Conservation (phyloP, 2,888 invertebrate genomes). For the Meliscaeva auricollis region DNA sequence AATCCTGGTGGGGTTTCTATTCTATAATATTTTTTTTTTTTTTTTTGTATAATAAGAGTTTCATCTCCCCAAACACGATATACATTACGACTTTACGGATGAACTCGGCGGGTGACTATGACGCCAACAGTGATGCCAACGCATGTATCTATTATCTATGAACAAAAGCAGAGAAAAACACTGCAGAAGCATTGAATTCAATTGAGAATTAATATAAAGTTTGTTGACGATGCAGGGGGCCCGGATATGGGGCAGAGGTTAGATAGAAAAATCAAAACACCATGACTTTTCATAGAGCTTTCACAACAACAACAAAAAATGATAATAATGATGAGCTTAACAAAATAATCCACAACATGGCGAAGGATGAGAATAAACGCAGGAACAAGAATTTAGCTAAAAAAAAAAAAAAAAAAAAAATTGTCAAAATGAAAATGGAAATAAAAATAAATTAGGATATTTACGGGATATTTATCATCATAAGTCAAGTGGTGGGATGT, state of each 20-base stretch:
- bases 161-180: neutral
- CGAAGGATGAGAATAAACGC: neutral
- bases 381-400: neutral
- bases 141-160: neutral
- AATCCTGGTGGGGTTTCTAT: conserved; percentile 17
- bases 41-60: conserved; percentile 4
- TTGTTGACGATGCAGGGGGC: conserved; percentile 9
- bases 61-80: neutral
- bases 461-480: conserved; percentile 68
- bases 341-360: conserved; percentile 42
- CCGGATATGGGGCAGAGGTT: neutral
- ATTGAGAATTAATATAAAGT: conserved; percentile 60
- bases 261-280: conserved; percentile 17
- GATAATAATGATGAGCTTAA: conserved; percentile 47
- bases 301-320: conserved; percentile 7
- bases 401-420: neutral
- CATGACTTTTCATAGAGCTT: conserved; percentile 24
- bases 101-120: conserved; percentile 17
- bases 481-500: conserved; percentile 66
- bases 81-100: conserved; percentile 45
- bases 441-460: conserved; percentile 67
- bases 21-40: neutral
- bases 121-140: neutral
- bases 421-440: conserved; percentile 56
- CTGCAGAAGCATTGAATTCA: conserved; percentile 40